Percentiles rank a stretch among this genome's conserved stretches.
Evolutionary conservation across 2,888 invertebrate genomes (phyloP).

Genomic region (Watsonalla binaria): DNA sequence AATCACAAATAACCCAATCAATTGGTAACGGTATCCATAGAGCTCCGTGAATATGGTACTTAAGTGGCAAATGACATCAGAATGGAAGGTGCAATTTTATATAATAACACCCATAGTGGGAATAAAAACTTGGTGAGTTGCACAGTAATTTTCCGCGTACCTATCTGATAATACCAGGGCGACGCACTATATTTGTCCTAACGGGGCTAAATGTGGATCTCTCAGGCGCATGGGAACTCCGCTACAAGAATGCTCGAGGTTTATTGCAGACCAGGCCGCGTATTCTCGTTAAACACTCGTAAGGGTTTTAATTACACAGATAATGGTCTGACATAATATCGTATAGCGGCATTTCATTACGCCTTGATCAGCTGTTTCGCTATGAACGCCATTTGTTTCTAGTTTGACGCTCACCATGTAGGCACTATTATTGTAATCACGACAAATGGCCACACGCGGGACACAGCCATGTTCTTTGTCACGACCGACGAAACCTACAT

Average conservation of each 20-base stretch:
- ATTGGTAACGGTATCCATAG: slow-evolving; percentile 12
- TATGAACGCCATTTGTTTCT: slow-evolving; percentile 36
- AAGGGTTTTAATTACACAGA: slow-evolving; percentile 54
- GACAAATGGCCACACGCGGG: slow-evolving; percentile 34
- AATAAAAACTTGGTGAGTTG: slow-evolving; percentile 43
- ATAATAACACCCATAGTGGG: slow-evolving; percentile 30
- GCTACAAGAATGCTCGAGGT: slow-evolving; percentile 25
- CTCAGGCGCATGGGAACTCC: slow-evolving; percentile 56
- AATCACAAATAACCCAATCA: slow-evolving; percentile 7
- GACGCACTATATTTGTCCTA: slow-evolving; percentile 62
- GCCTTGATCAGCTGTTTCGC: slow-evolving; percentile 25
- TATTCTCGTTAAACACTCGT: slow-evolving; percentile 41
- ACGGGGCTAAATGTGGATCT: slow-evolving; percentile 60
- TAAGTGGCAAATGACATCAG: slow-evolving; percentile 23
- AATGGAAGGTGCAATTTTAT: slow-evolving; percentile 25
- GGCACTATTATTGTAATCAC: slow-evolving; percentile 44
- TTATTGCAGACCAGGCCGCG: slow-evolving; percentile 31
- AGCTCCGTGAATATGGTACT: slow-evolving; percentile 8
- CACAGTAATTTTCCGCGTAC: slow-evolving; percentile 63
- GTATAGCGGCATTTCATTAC: slow-evolving; percentile 30
- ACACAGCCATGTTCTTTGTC: slow-evolving; percentile 34
- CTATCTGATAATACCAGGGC: slow-evolving; percentile 54
- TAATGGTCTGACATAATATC: slow-evolving; percentile 33
- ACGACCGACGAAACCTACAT: slow-evolving; percentile 55
- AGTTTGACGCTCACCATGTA: slow-evolving; percentile 41